Percentiles rank a stretch among this genome's conserved stretches.
These are phyloP conservation scores for Phallusia fumigata DNA, from an alignment of 23 tunicate species.

Conservation along the genomic window DNA sequence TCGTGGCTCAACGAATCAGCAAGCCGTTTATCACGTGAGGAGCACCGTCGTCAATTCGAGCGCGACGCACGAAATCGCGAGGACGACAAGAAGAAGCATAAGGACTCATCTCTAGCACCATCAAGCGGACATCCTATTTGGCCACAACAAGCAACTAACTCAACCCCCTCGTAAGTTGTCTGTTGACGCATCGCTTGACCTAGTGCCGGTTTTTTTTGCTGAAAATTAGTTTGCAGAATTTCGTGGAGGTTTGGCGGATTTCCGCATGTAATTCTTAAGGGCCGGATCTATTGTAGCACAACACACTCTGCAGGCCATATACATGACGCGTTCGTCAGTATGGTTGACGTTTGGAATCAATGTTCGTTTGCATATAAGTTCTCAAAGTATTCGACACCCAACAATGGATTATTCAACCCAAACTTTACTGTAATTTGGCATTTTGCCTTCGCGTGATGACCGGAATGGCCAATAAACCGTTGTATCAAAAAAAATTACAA, in stretches of 20 bases:
- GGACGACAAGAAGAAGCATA: constrained; percentile 35
- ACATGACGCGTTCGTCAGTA: no score
- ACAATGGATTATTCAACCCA: no score
- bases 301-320: no score
- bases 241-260: no score
- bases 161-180: not conserved
- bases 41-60: constrained; percentile 77
- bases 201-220: no score
- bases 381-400: not conserved
- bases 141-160: constrained; percentile 16
- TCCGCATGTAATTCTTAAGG: no score
- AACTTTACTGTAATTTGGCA: no score
- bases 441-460: no score
- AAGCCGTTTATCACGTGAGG: constrained; percentile 47
- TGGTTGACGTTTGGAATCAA: not conserved
- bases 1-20: not conserved
- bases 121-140: not conserved
- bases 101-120: constrained; percentile 22
- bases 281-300: no score
- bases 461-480: no score
- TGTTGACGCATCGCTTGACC: not conserved
- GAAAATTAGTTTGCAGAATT: no score
- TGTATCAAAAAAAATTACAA: no score
- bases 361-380: not conserved
- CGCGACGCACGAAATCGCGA: constrained; percentile 42